Base-by-base conservation (phyloP, 2,888 invertebrate species). In the Carterocephalus palaemon region DNA sequence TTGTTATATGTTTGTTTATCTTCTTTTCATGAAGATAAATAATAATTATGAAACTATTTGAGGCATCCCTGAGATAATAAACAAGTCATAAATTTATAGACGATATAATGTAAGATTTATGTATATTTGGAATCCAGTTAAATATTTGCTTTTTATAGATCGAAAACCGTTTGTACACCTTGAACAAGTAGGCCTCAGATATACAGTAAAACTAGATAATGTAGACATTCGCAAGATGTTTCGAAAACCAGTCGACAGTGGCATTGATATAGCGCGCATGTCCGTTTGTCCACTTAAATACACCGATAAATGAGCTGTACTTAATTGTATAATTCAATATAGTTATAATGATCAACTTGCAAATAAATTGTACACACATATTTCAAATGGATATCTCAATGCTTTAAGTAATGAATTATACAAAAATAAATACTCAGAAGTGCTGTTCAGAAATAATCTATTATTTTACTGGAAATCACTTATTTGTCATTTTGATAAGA, bases 161-260 rank as follows among this genome's bases (percentile, higher is more conserved):
- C n/a, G n/a, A n/a, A n/a, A n/a, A n/a, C n/a, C n/a, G n/a, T n/a
- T n/a, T n/a, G n/a, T n/a, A n/a, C n/a, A n/a, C n/a, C n/a, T n/a
- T n/a, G n/a, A n/a, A n/a, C n/a, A n/a, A n/a, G n/a, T n/a, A n/a
- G n/a, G n/a, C n/a, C n/a, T n/a, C n/a, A n/a, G n/a, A n/a, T n/a
- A n/a, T 20, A 6, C 17, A 38, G 45, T 36, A 55, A 22, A 38
- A 23, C 45, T 29, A 37, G 46, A 38, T 31, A 45, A 45, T 31
- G 45, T 22, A 37, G 45, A 24, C 43, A 31, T 53, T 58, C 53
- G 66, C 70, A 73, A 71, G 70, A 70, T 73, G 70, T 65, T 54
- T 53, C 52, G 49, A 52, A 60, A 65, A 70, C 69, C 63, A 64
- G 70, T 70, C 57, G 50, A 46, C 57, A 40, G 46, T 34, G 50